Conservation (phyloP, 1,140 invertebrate species). For the Drosophila bipectinata region DNA sequence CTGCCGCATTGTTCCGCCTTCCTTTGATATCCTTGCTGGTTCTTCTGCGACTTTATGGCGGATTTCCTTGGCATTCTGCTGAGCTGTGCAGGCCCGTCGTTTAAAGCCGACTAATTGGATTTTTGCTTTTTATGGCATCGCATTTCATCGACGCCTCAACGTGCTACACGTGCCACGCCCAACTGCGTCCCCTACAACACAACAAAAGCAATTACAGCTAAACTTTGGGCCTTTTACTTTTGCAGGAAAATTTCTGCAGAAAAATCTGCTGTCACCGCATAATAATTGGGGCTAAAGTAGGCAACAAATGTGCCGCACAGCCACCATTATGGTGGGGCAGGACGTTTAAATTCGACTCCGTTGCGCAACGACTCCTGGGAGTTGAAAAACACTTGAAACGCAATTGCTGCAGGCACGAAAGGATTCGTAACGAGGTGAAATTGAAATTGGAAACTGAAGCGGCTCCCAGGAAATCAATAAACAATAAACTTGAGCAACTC, state of each 20-base stretch:
- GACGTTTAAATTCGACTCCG: slow-evolving; percentile 41
- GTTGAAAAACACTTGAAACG: slow-evolving; percentile 28
- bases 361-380: slow-evolving; percentile 47
- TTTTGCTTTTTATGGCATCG: slow-evolving; percentile 49
- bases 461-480: slow-evolving; percentile 43
- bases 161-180: slow-evolving; percentile 41
- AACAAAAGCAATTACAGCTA: slow-evolving; percentile 73
- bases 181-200: slow-evolving; percentile 26
- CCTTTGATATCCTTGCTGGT: slow-evolving; percentile 30
- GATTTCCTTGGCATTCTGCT: slow-evolving; percentile 28
- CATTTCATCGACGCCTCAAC: slow-evolving; percentile 39
- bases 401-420: slow-evolving; percentile 34
- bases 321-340: slow-evolving; percentile 15
- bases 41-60: slow-evolving; percentile 12
- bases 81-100: slow-evolving; percentile 25
- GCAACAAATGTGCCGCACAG: slow-evolving; percentile 36
- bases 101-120: slow-evolving; percentile 59
- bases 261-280: slow-evolving; percentile 61
- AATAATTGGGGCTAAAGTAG: slow-evolving; percentile 34
- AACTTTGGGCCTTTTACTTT: slow-evolving; percentile 42
- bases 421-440: slow-evolving; percentile 49
- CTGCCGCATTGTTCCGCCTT: neutral
- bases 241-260: slow-evolving; percentile 27
- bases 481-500: slow-evolving; percentile 40
- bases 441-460: slow-evolving; percentile 24